Conservation (phyloP, 2,113 vertebrate species). For the Elephas maximus region DNA sequence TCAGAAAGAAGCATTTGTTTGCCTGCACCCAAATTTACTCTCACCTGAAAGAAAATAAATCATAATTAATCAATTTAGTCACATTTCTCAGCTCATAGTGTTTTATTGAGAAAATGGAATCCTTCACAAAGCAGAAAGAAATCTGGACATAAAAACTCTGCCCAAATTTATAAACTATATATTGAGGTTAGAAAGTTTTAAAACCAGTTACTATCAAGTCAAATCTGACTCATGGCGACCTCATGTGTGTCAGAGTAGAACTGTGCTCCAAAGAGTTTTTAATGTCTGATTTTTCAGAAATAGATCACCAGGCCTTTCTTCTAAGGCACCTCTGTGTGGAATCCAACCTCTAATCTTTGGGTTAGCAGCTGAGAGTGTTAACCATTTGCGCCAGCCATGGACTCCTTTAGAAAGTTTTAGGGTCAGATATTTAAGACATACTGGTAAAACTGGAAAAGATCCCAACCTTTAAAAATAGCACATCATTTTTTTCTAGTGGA, state of each 20-base stretch:
- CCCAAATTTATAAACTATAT: neutral
- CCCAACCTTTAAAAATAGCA: neutral
- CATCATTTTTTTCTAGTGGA: constrained; percentile 30
- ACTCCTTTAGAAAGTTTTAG: neutral
- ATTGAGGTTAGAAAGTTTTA: neutral
- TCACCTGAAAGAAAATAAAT: constrained; percentile 88
- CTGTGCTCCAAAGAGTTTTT: neutral
- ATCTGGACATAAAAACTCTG: neutral
- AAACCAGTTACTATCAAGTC: neutral
- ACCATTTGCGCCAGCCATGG: neutral
- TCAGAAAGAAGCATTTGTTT: constrained; percentile 90
- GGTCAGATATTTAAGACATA: neutral
- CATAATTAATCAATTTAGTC: constrained; percentile 29
- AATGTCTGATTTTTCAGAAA: neutral
- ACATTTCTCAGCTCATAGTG: neutral
- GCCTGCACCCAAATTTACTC: constrained; percentile 90
- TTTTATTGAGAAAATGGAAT: neutral
- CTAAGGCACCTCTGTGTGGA: neutral
- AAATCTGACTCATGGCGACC: neutral
- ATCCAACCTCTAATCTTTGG: neutral
- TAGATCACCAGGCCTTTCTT: neutral
- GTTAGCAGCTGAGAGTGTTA: neutral
- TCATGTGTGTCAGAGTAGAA: neutral
- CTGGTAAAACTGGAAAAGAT: neutral
- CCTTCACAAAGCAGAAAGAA: neutral